Conservation (phyloP, 2,113 vertebrate species). For the Saccopteryx leptura region DNA sequence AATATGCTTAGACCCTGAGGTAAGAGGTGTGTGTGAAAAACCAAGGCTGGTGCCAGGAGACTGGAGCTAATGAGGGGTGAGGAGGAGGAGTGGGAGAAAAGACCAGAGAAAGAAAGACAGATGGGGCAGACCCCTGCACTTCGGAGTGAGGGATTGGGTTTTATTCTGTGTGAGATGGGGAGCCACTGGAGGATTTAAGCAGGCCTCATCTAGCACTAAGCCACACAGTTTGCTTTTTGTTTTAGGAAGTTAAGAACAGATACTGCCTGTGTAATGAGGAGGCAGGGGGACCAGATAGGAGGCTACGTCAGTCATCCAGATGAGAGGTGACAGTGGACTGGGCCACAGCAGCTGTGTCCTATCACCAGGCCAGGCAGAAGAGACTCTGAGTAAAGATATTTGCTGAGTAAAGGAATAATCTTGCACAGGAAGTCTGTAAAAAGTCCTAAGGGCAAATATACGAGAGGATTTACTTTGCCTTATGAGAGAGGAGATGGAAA, state of each 20-base stretch:
- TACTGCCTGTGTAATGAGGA: neutral
- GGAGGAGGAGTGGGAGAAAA: too few species aligned
- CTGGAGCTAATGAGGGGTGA: neutral
- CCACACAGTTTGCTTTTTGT: neutral
- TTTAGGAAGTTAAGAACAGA: neutral
- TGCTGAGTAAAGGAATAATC: neutral
- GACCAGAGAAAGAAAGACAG: neutral
- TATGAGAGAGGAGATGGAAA: neutral
- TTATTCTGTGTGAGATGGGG: neutral
- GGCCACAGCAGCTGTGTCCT: neutral
- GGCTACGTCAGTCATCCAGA: neutral
- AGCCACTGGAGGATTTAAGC: neutral
- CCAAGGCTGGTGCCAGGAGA: neutral
- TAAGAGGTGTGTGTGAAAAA: neutral
- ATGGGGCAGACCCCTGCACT: neutral
- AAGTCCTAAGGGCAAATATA: neutral
- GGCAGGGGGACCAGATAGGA: neutral
- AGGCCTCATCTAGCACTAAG: neutral
- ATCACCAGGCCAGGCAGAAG: neutral
- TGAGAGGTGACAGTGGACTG: neutral
- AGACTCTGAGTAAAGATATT: neutral
- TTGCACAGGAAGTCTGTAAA: neutral
- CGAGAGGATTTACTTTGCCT: neutral
- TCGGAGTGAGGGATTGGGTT: neutral
- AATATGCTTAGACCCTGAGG: neutral